Conservation (phyloP, 2,113 vertebrate species). For the Plectropomus leopardus region DNA sequence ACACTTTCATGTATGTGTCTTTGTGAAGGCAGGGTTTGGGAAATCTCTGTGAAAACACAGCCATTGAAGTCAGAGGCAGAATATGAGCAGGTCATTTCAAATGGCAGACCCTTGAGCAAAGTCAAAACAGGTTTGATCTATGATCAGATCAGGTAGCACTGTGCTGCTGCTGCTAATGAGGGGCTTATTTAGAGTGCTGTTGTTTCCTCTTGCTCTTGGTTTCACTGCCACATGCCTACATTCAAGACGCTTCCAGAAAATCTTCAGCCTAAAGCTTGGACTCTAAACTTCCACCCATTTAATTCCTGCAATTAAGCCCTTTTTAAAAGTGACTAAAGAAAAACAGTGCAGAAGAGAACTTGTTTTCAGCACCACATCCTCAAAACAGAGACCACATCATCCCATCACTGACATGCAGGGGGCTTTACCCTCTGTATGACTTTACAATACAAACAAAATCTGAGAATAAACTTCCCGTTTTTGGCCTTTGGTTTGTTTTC, state of each 20-base stretch:
- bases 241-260: neutral
- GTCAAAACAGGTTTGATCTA: conserved; percentile 37
- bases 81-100: conserved; percentile 6
- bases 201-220: neutral
- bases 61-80: conserved; percentile 30
- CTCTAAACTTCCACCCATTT: neutral
- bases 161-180: conserved; percentile 17
- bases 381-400: neutral
- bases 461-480: conserved; percentile 48
- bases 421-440: conserved; percentile 20
- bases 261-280: neutral
- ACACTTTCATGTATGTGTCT: neutral
- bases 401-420: neutral
- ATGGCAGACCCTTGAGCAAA: conserved; percentile 4
- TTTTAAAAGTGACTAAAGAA: neutral
- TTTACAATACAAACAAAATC: conserved; percentile 38
- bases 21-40: neutral
- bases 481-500: conserved; percentile 43
- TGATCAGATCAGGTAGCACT: conserved; percentile 44
- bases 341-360: neutral
- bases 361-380: conserved; percentile 4
- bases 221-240: conserved; percentile 11
- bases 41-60: conserved; percentile 44
- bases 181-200: conserved; percentile 2
- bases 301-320: too few relatives aligned